Evolutionary conservation across 2,113 vertebrate genomes (phyloP), one percentile per base, ranked within the genome.

Genomic region (Eira barbara): DNA sequence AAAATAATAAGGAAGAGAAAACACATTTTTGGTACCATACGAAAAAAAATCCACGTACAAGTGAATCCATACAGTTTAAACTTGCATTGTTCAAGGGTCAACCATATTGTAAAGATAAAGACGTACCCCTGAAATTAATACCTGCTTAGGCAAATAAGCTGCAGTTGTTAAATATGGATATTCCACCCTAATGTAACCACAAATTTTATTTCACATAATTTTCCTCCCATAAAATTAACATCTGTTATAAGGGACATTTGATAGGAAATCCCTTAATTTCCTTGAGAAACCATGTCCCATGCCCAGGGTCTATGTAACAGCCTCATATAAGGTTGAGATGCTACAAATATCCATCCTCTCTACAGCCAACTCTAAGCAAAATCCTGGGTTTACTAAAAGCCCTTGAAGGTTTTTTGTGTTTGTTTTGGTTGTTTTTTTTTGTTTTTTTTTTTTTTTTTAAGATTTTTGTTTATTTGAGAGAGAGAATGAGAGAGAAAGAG

Each of bases 191-290:
- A 96, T 36, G 20, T 78, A 65, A 89, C 63, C 81, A 81, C 52
- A 73, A 91, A 76, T 65, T 52, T 45, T 90, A 42, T 71, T 96
- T 94, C 88, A 88, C 36, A 34, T 80, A 95, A 74, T 47, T 85
- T 93, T 79, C 65, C 5, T 80, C 42, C 25, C 89, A 85, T 91
- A 97, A 93, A 96, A 78, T 42, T 89, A 87, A 21, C 83, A 87
- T 95, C 89, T 93, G 42, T 71, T 95, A n/a, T 92, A 55, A 94
- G n/a, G 29, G 52, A 74, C 63, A 96, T 87, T 45, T 96, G 67
- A 93, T 42, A 95, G 36, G 78, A 91, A 95, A 95, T 94, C 88
- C 55, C 34, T 97, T 93, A 65, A 89, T 97, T 97, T 97, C 74
- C 87, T 97, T 96, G 69, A 95, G 81, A 97, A 97, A 79, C 31